Base-by-base conservation (phyloP, 2,797 vertebrate species). In the Etheostoma perlongum region DNA sequence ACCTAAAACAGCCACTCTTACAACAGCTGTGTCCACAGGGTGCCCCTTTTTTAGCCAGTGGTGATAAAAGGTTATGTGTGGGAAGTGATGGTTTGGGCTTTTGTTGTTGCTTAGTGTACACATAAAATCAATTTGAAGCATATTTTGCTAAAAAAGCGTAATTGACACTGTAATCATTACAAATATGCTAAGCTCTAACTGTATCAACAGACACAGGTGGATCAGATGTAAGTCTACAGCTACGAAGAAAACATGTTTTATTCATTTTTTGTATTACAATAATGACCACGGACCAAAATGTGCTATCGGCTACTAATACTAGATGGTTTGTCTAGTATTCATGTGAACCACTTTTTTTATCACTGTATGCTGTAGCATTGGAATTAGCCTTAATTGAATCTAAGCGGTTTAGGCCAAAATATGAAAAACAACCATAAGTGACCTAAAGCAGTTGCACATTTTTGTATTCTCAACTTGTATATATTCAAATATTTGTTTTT, bases 51-150 rank as follows among this genome's bases (percentile, higher is more conserved):
- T 67, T 57, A 83, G 36, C 57, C 2, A 1, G 1, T 44, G 2
- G 72, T 23, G 72, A 46, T 62, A 76, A 76, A 60, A 60, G 73
- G 33, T 2, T 54, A n/a, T 44, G 72, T 54, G 52, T 66, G 36
- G 33, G 60, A 72, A 65, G 53, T 30, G 33, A 49, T 40, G 53
- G 48, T 68, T 33, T 51, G 54, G n/a, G 46, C 58, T 77, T 76
- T 61, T 40, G 49, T 77, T 74, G 82, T 85, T 87, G 89, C 87
- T 76, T 76, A 65, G 87, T 23, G 23, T 86, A 75, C 36, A 58
- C 46, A 51, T 27, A 66, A 65, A 75, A n/a, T 1, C 14, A 5
- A 21, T 59, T 49, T 67, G 18, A 70, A 76, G 59, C n/a, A 7
- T 27, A 58, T 62, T 81, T 21, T 16, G 18, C 16, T 36, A n/a